Evolutionary conservation across 1,140 invertebrate genomes (phyloP).

Genomic region (Homarus americanus): DNA sequence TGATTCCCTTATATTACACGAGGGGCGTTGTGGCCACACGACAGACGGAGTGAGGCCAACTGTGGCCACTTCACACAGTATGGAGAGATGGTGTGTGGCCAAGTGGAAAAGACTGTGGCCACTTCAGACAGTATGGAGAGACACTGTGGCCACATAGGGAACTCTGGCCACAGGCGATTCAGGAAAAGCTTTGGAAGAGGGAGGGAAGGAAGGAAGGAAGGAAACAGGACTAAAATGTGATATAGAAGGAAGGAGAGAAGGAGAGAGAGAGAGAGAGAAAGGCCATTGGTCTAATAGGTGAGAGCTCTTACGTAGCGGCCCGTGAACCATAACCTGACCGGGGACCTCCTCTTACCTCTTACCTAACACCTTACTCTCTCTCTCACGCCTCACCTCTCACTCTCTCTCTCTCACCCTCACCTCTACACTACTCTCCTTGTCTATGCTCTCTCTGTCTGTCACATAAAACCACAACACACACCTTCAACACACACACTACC

Average conservation of each 20-base stretch:
- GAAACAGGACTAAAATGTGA: no score
- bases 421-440: not conserved
- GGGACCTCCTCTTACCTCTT: not conserved
- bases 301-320: conserved; percentile 30
- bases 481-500: not conserved
- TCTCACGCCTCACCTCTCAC: not conserved
- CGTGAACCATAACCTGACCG: conserved; percentile 12
- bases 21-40: no score
- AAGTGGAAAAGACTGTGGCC: no score
- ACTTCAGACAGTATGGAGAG: no score
- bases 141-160: no score
- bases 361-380: not conserved
- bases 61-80: no score
- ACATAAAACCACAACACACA: not conserved
- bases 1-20: no score
- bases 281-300: conserved; percentile 26
- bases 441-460: no score
- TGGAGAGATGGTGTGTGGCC: no score
- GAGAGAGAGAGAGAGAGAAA: not conserved
- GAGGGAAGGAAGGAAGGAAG: not conserved
- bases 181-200: not conserved
- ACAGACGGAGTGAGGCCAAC: no score
- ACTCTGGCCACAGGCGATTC: no score
- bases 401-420: not conserved
- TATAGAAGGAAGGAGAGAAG: no score